phyloP scores from a whole-genome alignment of 2,113 vertebrate genomes.

The Pseudolaguvia tuberculata region DNA sequence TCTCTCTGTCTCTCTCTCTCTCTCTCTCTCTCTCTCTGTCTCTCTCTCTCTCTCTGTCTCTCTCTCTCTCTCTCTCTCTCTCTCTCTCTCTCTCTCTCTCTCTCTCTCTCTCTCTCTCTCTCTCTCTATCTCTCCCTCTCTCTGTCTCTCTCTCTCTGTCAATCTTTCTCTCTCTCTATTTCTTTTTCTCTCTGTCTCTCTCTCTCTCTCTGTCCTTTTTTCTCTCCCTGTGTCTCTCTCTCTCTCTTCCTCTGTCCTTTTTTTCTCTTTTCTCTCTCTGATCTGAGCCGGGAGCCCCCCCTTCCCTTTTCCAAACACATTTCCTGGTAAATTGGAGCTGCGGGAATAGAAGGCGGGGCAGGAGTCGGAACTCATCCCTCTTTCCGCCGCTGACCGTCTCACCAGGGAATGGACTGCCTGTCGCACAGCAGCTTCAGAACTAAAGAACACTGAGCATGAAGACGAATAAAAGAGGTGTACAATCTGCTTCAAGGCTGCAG shows the following conservation, averaged over 20 bases:
- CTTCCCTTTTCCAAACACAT: conserved; percentile 18
- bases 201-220: too few relatives aligned
- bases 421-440: not conserved
- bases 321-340: conserved; percentile 25
- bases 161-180: too few relatives aligned
- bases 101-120: too few relatives aligned
- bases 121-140: too few relatives aligned
- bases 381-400: conserved; percentile 13
- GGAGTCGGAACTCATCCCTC: conserved; percentile 21
- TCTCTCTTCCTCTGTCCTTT: not conserved
- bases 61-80: too few relatives aligned
- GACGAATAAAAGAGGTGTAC: not conserved
- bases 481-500: not conserved
- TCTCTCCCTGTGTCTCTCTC: too few relatives aligned
- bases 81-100: too few relatives aligned
- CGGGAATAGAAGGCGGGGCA: conserved; percentile 10
- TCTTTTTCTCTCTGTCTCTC: too few relatives aligned
- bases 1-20: too few relatives aligned
- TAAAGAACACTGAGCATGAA: not conserved
- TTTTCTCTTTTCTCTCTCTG: not conserved
- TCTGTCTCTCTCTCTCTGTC: too few relatives aligned
- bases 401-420: not conserved
- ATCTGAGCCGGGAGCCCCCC: not conserved
- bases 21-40: too few relatives aligned
- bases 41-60: too few relatives aligned